Evolutionary conservation across 1,140 invertebrate genomes (phyloP).

Genomic region (Octopus sinensis): DNA sequence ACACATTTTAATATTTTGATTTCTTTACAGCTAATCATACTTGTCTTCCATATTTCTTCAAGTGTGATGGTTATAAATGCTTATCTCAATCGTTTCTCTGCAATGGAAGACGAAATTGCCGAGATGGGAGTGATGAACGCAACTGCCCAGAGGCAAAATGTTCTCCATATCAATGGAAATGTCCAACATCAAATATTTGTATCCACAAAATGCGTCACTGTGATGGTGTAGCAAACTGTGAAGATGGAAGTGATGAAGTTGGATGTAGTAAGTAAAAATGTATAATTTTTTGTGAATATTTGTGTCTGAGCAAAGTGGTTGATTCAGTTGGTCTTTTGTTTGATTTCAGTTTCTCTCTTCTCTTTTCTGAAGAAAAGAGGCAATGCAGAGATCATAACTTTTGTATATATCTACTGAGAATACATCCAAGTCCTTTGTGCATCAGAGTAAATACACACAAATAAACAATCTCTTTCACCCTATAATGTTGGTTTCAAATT

Average conservation of each 20-base stretch:
- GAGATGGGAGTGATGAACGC: constrained; percentile 91
- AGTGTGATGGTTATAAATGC: constrained; percentile 72
- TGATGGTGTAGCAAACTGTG: constrained; percentile 77
- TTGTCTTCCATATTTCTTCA: constrained; percentile 82
- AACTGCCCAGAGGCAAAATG: constrained; percentile 94
- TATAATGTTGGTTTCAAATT: too few relatives aligned
- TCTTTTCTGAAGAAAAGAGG: too few relatives aligned
- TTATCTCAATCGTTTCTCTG: constrained; percentile 91
- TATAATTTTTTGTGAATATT: too few relatives aligned
- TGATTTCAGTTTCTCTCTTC: constrained; percentile 64
- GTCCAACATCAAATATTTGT: constrained; percentile 85
- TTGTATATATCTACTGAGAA: too few relatives aligned
- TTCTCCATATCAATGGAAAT: constrained; percentile 82
- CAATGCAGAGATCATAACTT: too few relatives aligned
- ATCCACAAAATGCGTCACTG: constrained; percentile 90
- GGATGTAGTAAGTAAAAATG: constrained; percentile 48
- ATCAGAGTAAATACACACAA: too few relatives aligned
- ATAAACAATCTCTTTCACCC: too few relatives aligned
- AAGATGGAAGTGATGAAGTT: constrained; percentile 54
- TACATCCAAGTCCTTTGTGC: too few relatives aligned
- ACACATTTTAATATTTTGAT: not conserved
- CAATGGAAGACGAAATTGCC: constrained; percentile 92
- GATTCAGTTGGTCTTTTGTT: too few relatives aligned
- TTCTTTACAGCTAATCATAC: constrained; percentile 69
- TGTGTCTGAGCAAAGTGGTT: too few relatives aligned